Evolutionary conservation across 2,797 vertebrate genomes (phyloP), one percentile per base, ranked within the genome.

Genomic region (Eutrigla gurnardus): DNA sequence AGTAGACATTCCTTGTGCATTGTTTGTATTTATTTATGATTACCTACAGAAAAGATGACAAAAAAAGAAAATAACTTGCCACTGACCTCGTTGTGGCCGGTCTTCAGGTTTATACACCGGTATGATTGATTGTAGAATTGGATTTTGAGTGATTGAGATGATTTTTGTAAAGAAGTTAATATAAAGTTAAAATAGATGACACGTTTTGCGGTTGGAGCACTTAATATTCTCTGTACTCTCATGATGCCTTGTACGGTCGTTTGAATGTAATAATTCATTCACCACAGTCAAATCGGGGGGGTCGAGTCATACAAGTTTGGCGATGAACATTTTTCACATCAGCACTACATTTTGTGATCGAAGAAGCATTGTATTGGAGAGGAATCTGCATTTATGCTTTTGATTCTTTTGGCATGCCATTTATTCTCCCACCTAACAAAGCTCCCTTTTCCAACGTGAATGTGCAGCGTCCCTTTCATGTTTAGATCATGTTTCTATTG

Each of bases 1-100:
- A 97, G 96, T 97, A 97, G 95, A 98, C 97, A 97, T 98, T 97
- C 96, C 96, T 97, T 95, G 95, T 97, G 95, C 97, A 96, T 96
- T 93, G 75, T 94, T 94, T 97, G 95, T 99, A 98, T 99, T 99
- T 99, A 98, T 99, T 98, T 98, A 97, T 98, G 94, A 98, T 98
- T 96, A 95, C 95, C 95, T 93, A 87, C 93, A 95, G 94, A 95
- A 91, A 82, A 67, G 70, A 89, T 79, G 15, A 96, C 92, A 61
- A 65, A 39, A 40, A 39, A 69, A 65, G 13, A 63, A 78, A 88
- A 79, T 84, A 71, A 75, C 43, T 74, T 82, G 95, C 89, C 95
- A 95, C 95, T 92, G 92, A 89, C 92, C 87, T 93, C 89, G 89
- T 94, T 92, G 91, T 86, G 93, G 92, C 92, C 93, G 94, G 91